Conservation (phyloP, 1,140 invertebrate species). For the Campodea augens region DNA sequence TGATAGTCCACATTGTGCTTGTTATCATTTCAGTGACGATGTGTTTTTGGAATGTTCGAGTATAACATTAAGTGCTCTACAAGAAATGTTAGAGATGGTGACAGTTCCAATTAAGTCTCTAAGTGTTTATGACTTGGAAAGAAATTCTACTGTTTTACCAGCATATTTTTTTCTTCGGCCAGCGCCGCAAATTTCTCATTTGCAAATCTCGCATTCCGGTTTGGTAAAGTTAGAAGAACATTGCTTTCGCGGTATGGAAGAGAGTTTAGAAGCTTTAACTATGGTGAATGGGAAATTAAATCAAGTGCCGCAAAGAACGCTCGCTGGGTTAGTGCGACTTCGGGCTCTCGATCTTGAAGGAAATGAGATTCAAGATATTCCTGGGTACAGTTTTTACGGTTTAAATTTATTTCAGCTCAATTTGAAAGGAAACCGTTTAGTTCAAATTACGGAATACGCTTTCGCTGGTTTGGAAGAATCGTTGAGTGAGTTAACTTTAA, state of each 20-base stretch:
- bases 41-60: conserved; percentile 74
- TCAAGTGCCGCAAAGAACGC: conserved; percentile 57
- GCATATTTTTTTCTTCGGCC: conserved; percentile 42
- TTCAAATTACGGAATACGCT: conserved; percentile 58
- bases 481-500: conserved; percentile 59
- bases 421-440: conserved; percentile 59
- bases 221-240: conserved; percentile 52
- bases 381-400: conserved; percentile 70
- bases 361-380: conserved; percentile 61
- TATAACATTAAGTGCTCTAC: conserved; percentile 38
- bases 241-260: conserved; percentile 46
- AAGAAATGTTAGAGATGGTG: conserved; percentile 30
- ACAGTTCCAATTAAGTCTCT: conserved; percentile 48
- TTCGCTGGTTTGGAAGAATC: conserved; percentile 65
- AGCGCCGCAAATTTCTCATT: conserved; percentile 48
- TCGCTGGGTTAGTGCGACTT: conserved; percentile 47
- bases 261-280: conserved; percentile 55
- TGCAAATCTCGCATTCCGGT: conserved; percentile 57
- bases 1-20: conserved; percentile 59
- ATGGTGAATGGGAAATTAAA: conserved; percentile 59
- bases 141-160: conserved; percentile 44
- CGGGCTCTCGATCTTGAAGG: conserved; percentile 62
- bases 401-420: conserved; percentile 60
- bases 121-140: conserved; percentile 68
- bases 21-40: conserved; percentile 78